Percentiles rank a stretch among this genome's conserved stretches.
phyloP scores from a whole-genome alignment of 2,113 vertebrate genomes.

The Podiceps cristatus region DNA sequence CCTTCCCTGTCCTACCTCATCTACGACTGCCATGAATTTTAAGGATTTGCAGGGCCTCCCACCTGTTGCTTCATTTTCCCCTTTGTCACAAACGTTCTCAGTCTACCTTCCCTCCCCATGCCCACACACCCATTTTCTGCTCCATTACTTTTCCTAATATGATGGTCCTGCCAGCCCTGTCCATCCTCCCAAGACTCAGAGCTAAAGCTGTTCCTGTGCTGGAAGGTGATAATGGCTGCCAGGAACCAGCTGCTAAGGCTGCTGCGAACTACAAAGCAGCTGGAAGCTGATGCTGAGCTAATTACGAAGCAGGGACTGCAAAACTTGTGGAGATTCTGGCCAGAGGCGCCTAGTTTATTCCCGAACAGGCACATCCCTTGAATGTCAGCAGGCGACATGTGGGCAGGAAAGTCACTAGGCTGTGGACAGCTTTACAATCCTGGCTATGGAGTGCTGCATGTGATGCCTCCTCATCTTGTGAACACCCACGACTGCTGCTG shows the following conservation, averaged over 20 bases:
- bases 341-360: neutral
- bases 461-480: neutral
- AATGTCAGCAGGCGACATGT: neutral
- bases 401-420: neutral
- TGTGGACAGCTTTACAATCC: neutral
- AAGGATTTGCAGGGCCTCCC: neutral
- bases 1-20: neutral
- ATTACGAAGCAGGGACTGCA: neutral
- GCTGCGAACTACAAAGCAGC: neutral
- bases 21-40: rapidly evolving
- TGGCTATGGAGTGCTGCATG: neutral
- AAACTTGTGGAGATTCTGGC: neutral
- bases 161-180: neutral
- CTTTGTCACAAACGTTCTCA: neutral
- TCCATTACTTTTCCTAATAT: neutral
- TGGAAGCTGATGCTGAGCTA: neutral
- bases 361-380: neutral
- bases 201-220: neutral
- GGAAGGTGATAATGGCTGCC: constrained; percentile 9
- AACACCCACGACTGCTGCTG: neutral
- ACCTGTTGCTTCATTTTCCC: neutral
- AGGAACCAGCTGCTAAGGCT: neutral
- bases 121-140: neutral
- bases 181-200: neutral
- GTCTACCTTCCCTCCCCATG: neutral